Percentiles rank a stretch among this genome's conserved stretches.
Evolutionary conservation across 2,113 vertebrate species (phyloP).

Genomic region (Rhodinocichla rosea): DNA sequence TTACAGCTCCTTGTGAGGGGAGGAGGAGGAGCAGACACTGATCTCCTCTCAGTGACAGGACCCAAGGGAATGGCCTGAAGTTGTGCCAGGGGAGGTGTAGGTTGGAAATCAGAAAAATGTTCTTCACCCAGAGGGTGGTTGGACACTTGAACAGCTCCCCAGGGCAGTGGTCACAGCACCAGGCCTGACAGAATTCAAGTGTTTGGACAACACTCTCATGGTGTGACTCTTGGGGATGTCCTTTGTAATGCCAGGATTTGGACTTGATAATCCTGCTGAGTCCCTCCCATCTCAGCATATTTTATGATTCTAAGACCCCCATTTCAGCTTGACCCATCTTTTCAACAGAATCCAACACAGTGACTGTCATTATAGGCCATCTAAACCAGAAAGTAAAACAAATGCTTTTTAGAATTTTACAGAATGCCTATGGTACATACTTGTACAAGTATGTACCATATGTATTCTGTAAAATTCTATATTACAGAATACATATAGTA

Average conservation of each 20-base stretch:
- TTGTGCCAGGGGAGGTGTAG: rapidly evolving
- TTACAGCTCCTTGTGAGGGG: neutral
- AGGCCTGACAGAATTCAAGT: neutral
- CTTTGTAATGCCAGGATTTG: neutral
- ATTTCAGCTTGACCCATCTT: neutral
- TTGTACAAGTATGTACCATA: neutral
- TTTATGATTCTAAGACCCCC: neutral
- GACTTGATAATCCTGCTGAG: neutral
- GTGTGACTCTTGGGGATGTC: neutral
- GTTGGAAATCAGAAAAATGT: rapidly evolving
- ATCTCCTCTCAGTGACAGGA: neutral
- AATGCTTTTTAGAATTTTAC: neutral
- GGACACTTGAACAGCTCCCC: neutral
- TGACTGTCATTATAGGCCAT: neutral
- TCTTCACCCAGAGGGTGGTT: rapidly evolving
- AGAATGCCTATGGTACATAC: neutral
- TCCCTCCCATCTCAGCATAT: neutral
- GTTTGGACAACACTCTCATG: neutral
- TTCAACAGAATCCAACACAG: neutral
- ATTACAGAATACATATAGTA: neutral
- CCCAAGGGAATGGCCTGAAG: rapidly evolving
- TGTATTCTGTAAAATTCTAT: neutral
- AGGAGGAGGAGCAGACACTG: neutral
- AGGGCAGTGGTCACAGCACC: neutral
- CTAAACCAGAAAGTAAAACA: neutral